Percentiles rank a stretch among this genome's conserved stretches.
Evolutionary conservation across 2,888 invertebrate species (phyloP).

Genomic region (Drosophila vallismaia): DNA sequence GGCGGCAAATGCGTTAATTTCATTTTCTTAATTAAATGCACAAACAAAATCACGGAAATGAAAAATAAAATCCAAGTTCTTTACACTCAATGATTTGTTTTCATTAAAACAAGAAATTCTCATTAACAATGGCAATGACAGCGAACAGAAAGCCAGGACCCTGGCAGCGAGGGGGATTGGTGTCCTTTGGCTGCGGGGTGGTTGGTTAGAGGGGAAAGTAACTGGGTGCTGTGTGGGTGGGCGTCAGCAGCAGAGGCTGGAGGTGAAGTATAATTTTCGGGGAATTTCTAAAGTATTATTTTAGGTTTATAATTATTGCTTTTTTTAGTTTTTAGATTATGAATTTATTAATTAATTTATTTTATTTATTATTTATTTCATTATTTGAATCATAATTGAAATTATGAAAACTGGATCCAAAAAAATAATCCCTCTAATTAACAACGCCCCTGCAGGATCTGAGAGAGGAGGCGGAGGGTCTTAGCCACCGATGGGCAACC

Average conservation of each 20-base stretch:
- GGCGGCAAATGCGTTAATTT: slow-evolving; percentile 79
- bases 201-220: slow-evolving; percentile 1
- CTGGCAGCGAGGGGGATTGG: not conserved
- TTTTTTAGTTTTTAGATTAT: not conserved
- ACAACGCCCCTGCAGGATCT: not conserved
- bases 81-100: slow-evolving; percentile 83
- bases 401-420: too few relatives aligned
- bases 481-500: slow-evolving; percentile 38
- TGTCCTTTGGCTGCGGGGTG: not conserved
- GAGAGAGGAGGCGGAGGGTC: not conserved
- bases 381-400: not conserved
- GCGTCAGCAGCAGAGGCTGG: not conserved
- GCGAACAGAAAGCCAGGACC: slow-evolving; percentile 52
- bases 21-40: slow-evolving; percentile 83
- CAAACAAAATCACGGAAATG: slow-evolving; percentile 82
- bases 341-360: not conserved
- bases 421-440: not conserved
- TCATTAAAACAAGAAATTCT: slow-evolving; percentile 83
- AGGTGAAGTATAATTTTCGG: too few relatives aligned
- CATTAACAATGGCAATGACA: slow-evolving; percentile 82
- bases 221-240: slow-evolving; percentile 10
- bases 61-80: slow-evolving; percentile 81
- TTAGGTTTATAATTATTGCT: not conserved
- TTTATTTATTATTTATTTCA: not conserved
- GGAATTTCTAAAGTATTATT: too few relatives aligned